Evolutionary conservation across 2,113 vertebrate genomes (phyloP).

Genomic region (Lasiurus cinereus): DNA sequence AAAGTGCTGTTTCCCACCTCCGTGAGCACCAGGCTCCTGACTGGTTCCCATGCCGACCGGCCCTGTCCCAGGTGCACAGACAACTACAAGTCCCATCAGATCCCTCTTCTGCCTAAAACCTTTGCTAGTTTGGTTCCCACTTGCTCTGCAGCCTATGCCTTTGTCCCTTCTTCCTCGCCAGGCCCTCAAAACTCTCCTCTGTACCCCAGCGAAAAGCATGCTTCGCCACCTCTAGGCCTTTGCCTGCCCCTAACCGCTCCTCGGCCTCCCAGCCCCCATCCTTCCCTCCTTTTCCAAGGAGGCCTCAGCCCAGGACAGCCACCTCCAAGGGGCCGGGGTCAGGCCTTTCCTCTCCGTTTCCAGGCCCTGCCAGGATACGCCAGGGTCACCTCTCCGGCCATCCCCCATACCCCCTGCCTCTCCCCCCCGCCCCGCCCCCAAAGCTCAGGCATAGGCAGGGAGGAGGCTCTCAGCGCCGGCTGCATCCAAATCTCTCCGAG

Average conservation of each 20-base stretch:
- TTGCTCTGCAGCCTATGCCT: background rate
- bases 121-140: background rate
- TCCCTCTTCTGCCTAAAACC: background rate
- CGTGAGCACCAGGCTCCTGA: background rate
- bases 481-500: background rate
- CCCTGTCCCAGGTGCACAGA: background rate
- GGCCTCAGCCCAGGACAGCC: background rate
- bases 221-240: background rate
- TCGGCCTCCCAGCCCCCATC: background rate
- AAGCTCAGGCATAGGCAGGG: background rate
- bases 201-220: background rate
- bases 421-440: rapidly evolving
- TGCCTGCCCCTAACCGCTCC: background rate
- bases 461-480: background rate
- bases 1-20: background rate
- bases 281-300: background rate
- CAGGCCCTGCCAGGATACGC: background rate
- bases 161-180: background rate
- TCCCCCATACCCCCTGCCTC: no score
- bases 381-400: background rate
- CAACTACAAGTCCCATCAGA: background rate
- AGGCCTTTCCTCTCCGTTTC: background rate
- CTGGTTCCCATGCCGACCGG: background rate
- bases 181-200: background rate
- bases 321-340: no score